These are phyloP conservation scores for Aricia agestis DNA, from an alignment of 1,140 invertebrate genomes.

Conservation along the genomic window DNA sequence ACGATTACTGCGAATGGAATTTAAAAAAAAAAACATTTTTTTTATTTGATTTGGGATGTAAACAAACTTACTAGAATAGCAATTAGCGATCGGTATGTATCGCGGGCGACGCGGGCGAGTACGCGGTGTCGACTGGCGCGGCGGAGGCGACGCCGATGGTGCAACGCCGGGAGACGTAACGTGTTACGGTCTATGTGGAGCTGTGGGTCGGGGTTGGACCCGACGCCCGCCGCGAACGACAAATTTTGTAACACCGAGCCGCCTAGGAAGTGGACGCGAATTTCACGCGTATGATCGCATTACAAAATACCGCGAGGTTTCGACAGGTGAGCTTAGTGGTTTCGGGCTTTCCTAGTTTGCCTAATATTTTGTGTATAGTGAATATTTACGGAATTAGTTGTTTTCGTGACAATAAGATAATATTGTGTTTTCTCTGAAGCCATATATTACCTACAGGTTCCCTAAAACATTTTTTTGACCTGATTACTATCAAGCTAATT, in stretches of 20 bases:
- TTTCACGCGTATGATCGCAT: constrained; percentile 18
- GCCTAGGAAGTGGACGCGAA: constrained; percentile 15
- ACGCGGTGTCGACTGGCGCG: constrained; percentile 52
- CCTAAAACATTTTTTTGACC: too few species aligned
- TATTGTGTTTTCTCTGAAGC: too few species aligned
- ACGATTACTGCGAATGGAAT: neutral
- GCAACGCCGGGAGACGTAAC: constrained; percentile 49
- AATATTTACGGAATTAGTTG: too few species aligned
- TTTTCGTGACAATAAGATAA: too few species aligned
- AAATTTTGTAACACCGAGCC: constrained; percentile 24
- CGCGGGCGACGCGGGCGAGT: constrained; percentile 49
- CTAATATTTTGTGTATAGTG: too few species aligned
- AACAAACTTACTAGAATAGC: constrained; percentile 18
- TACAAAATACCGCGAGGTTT: constrained; percentile 12
- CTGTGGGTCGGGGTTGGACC: constrained; percentile 47
- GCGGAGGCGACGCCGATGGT: constrained; percentile 42
- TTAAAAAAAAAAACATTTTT: neutral
- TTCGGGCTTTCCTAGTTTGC: too few species aligned
- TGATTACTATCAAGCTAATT: too few species aligned
- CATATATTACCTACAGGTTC: too few species aligned
- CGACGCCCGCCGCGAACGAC: constrained; percentile 32
- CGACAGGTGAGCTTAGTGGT: neutral
- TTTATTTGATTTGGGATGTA: constrained; percentile 5
- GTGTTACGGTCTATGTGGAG: constrained; percentile 60
- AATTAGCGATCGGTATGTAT: constrained; percentile 17